Conservation (phyloP, 2,797 vertebrate species). For the Dromococcyx pavoninus region DNA sequence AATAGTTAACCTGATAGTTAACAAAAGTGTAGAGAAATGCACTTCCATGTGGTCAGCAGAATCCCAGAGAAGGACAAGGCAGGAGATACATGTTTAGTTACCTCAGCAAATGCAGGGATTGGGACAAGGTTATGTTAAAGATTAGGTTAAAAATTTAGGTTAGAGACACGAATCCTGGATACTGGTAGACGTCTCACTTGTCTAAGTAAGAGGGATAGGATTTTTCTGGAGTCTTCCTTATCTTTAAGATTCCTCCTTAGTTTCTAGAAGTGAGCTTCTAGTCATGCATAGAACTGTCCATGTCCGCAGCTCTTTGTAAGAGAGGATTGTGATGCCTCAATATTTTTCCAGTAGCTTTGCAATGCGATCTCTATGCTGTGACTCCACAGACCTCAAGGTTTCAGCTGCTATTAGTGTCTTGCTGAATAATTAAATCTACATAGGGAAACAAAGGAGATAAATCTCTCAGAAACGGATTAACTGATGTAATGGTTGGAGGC, state of each 20-base stretch:
- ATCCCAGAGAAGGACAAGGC: not conserved
- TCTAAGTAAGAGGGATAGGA: not conserved
- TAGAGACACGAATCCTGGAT: not conserved
- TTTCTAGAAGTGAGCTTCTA: not conserved
- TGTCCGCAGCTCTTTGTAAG: not conserved
- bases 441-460: not conserved
- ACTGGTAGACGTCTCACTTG: not conserved
- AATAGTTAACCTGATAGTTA: not conserved
- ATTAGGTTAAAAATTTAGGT: too few relatives aligned
- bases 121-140: rapidly evolving
- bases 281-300: not conserved
- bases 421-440: not conserved
- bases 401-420: not conserved
- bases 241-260: not conserved
- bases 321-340: not conserved
- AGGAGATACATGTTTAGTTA: not conserved
- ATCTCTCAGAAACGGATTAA: not conserved
- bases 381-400: not conserved
- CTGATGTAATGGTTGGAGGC: not conserved
- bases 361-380: not conserved
- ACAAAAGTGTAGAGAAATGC: not conserved
- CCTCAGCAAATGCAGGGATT: not conserved
- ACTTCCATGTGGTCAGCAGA: not conserved
- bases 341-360: not conserved
- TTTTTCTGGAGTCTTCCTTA: not conserved